Conservation (phyloP, 2,113 vertebrate genomes). For the Phalacrocorax aristotelis region DNA sequence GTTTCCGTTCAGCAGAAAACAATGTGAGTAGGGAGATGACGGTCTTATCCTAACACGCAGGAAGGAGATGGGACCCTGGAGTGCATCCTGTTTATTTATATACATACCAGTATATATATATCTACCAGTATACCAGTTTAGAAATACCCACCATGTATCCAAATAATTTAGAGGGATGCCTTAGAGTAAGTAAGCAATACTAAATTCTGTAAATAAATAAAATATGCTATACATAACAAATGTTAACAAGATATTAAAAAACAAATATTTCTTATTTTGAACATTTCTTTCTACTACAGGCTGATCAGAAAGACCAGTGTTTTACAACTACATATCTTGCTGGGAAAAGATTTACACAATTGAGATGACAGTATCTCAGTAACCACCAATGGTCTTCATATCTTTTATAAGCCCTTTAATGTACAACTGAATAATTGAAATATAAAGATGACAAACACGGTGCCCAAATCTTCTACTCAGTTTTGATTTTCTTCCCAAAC, state of each 20-base stretch:
- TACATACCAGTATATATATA: too few species aligned
- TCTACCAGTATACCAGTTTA: neutral
- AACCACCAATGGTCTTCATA: neutral
- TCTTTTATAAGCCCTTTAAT: neutral
- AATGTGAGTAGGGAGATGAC: neutral
- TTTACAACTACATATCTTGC: neutral
- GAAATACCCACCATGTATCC: neutral
- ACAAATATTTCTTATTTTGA: neutral
- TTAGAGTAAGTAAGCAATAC: neutral
- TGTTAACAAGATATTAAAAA: neutral
- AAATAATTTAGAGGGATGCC: neutral
- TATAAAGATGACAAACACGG: neutral
- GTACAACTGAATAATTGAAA: neutral
- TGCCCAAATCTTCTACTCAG: neutral
- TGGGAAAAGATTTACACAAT: neutral
- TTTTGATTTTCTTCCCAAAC: neutral
- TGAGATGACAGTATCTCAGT: constrained; percentile 1
- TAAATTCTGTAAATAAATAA: neutral
- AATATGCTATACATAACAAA: neutral
- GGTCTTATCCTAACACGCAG: neutral
- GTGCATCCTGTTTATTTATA: neutral
- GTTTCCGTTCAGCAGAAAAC: neutral
- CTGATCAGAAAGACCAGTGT: neutral
- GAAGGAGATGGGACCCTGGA: neutral
- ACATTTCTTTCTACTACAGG: neutral